phyloP scores from a whole-genome alignment of 2,113 vertebrate species.

The Haliaeetus leucogaster region DNA sequence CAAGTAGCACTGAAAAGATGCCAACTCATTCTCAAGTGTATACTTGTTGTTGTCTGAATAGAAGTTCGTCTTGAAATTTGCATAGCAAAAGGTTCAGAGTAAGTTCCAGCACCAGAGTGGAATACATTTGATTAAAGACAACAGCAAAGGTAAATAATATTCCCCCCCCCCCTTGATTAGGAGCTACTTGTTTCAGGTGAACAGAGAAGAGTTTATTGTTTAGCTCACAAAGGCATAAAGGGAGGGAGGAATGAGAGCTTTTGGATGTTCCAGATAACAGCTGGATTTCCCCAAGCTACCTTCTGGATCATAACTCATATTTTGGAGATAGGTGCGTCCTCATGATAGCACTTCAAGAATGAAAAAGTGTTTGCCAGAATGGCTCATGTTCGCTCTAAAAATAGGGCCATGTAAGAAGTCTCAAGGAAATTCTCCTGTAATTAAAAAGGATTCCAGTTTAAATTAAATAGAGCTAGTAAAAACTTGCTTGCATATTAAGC shows the following conservation, averaged over 20 bases:
- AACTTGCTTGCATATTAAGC: not conserved
- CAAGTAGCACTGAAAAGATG: conserved; percentile 47
- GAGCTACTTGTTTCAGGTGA: conserved; percentile 58
- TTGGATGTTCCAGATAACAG: conserved; percentile 25
- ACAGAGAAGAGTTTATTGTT: conserved; percentile 45
- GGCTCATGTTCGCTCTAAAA: not conserved
- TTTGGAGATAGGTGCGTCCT: not conserved
- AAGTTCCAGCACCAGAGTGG: conserved; percentile 55
- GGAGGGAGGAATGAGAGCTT: not conserved
- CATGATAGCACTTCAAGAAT: not conserved
- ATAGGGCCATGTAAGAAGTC: not conserved
- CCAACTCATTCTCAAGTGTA: conserved; percentile 38
- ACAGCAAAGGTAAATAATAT: conserved; percentile 68
- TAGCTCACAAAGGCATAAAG: not conserved
- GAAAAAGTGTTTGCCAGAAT: not conserved
- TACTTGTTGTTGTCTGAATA: conserved; percentile 54
- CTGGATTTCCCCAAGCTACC: conserved; percentile 41
- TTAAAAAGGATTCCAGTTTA: conserved; percentile 15
- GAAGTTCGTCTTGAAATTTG: conserved; percentile 70
- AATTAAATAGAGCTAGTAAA: conserved; percentile 1
- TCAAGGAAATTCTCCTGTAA: not conserved
- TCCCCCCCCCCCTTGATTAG: conserved; percentile 35
- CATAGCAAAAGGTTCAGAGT: conserved; percentile 62
- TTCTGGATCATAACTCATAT: conserved; percentile 33
- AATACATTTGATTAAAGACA: conserved; percentile 77